These are phyloP conservation scores for Gorsachius goisagi DNA, from an alignment of 2,113 vertebrate species.

Conservation along the genomic window DNA sequence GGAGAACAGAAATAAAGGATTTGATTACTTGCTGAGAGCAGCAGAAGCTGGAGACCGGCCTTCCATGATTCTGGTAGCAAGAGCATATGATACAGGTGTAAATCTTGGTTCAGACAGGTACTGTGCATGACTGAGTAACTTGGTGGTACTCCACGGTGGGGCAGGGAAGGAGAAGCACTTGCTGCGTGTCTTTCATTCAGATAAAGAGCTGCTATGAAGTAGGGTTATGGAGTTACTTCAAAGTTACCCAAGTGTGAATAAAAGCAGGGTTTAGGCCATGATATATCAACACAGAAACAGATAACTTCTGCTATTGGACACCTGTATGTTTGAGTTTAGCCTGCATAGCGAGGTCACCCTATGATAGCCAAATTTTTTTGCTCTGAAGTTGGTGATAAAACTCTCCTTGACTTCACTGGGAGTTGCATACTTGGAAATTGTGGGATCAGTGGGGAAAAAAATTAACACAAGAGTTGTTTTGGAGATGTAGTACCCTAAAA, in stretches of 20 bases:
- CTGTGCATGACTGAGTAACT: background rate
- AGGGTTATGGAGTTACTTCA: background rate
- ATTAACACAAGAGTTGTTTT: background rate
- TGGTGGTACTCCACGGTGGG: background rate
- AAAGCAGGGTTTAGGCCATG: background rate
- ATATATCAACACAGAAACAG: background rate
- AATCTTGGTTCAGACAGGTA: constrained; percentile 89
- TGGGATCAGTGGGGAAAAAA: background rate
- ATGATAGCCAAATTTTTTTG: background rate
- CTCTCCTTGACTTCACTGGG: background rate
- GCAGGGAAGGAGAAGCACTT: background rate
- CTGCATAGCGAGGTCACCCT: background rate
- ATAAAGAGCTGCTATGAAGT: background rate
- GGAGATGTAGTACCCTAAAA: background rate
- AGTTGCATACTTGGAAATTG: background rate
- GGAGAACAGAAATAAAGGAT: constrained; percentile 87
- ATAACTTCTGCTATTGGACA: background rate
- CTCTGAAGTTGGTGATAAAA: background rate
- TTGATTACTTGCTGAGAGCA: constrained; percentile 87
- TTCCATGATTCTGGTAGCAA: constrained; percentile 91
- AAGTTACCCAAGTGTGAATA: background rate
- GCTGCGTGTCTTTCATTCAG: background rate
- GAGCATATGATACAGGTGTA: constrained; percentile 87
- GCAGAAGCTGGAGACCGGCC: constrained; percentile 92
- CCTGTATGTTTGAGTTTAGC: background rate